phyloP scores from a whole-genome alignment of 2,888 invertebrate species.

The Philaethria dido region DNA sequence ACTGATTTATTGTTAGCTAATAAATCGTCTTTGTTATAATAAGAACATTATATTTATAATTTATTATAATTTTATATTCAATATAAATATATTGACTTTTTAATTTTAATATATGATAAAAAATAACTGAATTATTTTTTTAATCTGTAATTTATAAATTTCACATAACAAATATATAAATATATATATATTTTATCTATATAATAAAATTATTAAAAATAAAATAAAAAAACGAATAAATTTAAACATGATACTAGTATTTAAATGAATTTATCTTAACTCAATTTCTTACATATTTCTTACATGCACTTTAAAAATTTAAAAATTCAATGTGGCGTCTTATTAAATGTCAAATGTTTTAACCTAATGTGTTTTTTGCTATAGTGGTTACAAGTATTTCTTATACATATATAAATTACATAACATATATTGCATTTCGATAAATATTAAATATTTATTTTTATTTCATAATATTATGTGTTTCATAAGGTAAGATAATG shows the following conservation, averaged over 20 bases:
- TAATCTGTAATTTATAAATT: neutral
- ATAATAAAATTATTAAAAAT: neutral
- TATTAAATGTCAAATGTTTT: constrained; percentile 5
- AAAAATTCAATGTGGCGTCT: constrained; percentile 13
- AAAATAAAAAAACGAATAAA: neutral
- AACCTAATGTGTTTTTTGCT: neutral
- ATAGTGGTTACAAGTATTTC: neutral
- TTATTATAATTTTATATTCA: neutral
- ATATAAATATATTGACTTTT: neutral
- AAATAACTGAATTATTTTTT: neutral
- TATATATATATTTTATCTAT: neutral
- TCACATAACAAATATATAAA: neutral
- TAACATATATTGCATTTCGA: neutral
- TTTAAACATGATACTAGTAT: neutral
- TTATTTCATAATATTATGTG: neutral
- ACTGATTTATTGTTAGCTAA: constrained; percentile 7
- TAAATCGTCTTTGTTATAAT: neutral
- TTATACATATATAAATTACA: neutral
- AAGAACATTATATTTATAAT: neutral
- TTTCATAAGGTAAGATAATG: constrained; percentile 3
- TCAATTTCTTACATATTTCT: neutral
- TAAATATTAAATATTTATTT: neutral
- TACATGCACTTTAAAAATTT: neutral
- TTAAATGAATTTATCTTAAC: neutral
- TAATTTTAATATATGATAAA: neutral